A percentile compares a stretch with the other conserved stretches of the same genome.
phyloP scores from a whole-genome alignment of 2,797 vertebrate species.

The Iguana delicatissima region DNA sequence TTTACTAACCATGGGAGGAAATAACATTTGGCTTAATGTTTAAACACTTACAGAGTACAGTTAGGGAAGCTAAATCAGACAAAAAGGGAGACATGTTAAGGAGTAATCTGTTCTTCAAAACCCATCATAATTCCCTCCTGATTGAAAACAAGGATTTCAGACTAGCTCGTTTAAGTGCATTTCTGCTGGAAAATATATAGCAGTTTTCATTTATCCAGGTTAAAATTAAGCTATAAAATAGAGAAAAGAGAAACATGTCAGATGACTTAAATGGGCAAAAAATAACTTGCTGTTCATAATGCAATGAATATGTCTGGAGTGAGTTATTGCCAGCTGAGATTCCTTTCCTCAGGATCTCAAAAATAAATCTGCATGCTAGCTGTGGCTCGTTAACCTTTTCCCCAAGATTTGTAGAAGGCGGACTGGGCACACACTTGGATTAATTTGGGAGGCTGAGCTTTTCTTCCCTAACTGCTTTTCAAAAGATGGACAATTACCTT shows the following conservation, averaged over 20 bases:
- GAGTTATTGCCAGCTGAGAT: neutral
- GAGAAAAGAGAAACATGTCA: constrained; percentile 45
- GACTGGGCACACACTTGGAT: accelerated
- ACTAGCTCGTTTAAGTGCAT: constrained; percentile 51
- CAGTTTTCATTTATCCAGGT: constrained; percentile 54
- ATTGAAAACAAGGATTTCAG: constrained; percentile 60
- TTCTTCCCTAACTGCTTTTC: neutral
- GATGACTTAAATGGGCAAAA: constrained; percentile 28
- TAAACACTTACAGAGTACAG: constrained; percentile 57
- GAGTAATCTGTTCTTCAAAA: constrained; percentile 54
- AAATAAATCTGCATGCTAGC: neutral
- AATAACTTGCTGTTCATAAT: neutral
- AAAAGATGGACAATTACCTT: neutral
- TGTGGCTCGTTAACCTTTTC: neutral
- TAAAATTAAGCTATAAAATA: constrained; percentile 63
- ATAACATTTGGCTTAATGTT: constrained; percentile 52
- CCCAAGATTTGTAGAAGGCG: no score
- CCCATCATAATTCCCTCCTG: constrained; percentile 54
- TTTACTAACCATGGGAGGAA: constrained; percentile 53
- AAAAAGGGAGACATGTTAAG: constrained; percentile 40
- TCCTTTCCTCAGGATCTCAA: neutral
- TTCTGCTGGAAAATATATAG: constrained; percentile 58
- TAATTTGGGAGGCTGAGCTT: neutral
- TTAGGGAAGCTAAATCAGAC: constrained; percentile 45
- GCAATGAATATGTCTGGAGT: constrained; percentile 17